phyloP scores from a whole-genome alignment of 2,113 vertebrate species.

The Cinclus mexicanus region DNA sequence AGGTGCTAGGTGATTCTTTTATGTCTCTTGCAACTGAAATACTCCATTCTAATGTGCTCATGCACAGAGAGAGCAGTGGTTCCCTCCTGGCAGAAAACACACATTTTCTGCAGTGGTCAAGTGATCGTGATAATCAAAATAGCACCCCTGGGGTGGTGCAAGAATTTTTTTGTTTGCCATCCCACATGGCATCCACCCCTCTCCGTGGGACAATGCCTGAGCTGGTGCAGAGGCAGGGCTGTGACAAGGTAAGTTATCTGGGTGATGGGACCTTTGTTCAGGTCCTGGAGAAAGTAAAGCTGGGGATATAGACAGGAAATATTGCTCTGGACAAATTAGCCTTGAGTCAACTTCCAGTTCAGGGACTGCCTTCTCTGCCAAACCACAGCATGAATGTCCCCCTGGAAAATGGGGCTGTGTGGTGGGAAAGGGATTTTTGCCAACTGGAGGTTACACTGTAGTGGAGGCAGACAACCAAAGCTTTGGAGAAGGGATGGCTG shows the following conservation, averaged over 20 bases:
- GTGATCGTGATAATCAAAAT: accelerated
- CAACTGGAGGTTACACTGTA: accelerated
- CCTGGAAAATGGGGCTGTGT: neutral
- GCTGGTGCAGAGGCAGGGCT: neutral
- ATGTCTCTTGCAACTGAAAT: neutral
- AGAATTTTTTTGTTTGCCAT: neutral
- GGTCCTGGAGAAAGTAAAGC: neutral
- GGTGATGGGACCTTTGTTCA: neutral
- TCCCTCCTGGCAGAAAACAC: neutral
- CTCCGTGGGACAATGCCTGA: accelerated
- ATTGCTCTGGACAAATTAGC: neutral
- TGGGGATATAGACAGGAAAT: neutral
- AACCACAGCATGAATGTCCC: neutral
- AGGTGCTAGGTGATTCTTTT: neutral
- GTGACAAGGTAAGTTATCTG: neutral
- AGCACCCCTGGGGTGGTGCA: accelerated
- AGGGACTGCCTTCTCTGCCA: neutral
- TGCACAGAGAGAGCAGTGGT: neutral
- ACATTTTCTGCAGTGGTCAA: neutral
- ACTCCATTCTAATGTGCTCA: neutral
- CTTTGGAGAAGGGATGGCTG: neutral
- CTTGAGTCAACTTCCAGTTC: neutral
- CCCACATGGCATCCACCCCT: neutral
- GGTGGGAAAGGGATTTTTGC: neutral
- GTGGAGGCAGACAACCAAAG: neutral